Conservation (phyloP, 2,113 vertebrate genomes). For the Peucedramus taeniatus region DNA sequence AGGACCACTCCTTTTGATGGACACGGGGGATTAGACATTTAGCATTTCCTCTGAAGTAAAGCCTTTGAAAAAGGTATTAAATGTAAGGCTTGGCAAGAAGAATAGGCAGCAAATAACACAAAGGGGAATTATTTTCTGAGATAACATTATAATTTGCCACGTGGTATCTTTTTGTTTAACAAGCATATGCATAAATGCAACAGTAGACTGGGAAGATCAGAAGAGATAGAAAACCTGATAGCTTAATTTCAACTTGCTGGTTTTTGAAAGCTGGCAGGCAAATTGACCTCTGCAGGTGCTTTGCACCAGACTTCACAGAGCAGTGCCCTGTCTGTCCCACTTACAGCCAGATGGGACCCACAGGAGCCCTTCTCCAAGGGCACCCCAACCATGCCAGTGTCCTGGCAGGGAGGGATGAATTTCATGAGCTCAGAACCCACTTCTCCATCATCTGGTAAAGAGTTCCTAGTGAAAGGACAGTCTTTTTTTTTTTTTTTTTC, state of each 20-base stretch:
- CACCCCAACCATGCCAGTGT: rapidly evolving
- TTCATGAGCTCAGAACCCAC: background rate
- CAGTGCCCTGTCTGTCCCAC: background rate
- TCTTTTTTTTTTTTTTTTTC: background rate
- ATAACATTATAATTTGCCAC: background rate
- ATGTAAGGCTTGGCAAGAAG: background rate
- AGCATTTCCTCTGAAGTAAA: background rate
- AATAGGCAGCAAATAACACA: background rate
- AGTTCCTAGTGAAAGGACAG: background rate
- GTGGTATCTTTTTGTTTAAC: background rate
- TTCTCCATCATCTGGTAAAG: background rate
- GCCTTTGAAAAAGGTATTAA: background rate
- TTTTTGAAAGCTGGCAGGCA: background rate
- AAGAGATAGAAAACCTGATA: background rate
- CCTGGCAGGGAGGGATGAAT: background rate
- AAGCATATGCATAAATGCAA: background rate
- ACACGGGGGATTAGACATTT: background rate
- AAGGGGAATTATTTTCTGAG: background rate
- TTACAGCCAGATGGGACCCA: background rate
- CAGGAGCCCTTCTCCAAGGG: background rate
- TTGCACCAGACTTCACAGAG: background rate
- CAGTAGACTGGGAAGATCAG: background rate
- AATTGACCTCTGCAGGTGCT: constrained; percentile 9
- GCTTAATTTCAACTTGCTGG: background rate
- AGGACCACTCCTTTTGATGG: background rate